A percentile compares a stretch with the other conserved stretches of the same genome.
phyloP scores from a whole-genome alignment of 2,797 vertebrate species.

The Malacoctenus gilli region DNA sequence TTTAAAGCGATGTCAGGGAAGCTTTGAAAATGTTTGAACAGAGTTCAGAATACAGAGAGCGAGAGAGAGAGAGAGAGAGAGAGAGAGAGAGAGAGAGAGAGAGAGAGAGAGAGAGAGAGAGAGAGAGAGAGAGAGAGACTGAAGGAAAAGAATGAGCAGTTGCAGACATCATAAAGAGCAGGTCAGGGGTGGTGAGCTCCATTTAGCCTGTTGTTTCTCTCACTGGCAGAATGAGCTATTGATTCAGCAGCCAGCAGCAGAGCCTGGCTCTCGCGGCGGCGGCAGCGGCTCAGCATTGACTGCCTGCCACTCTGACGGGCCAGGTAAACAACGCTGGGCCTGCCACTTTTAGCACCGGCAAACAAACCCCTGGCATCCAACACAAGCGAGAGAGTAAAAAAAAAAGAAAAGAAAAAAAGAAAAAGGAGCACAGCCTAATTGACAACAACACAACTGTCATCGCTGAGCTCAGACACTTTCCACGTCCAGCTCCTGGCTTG shows the following conservation, averaged over 20 bases:
- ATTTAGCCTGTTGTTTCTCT: conserved; percentile 70
- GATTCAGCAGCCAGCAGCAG: conserved; percentile 64
- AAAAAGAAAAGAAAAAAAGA: conserved; percentile 36
- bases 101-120: neutral
- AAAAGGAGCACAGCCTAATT: too few relatives aligned
- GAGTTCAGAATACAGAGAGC: conserved; percentile 15
- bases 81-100: neutral
- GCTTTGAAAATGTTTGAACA: conserved; percentile 50
- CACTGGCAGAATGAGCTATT: conserved; percentile 72
- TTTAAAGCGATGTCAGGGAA: too few relatives aligned
- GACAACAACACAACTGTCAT: conserved; percentile 25
- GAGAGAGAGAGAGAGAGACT: neutral
- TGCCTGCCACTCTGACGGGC: conserved; percentile 49
- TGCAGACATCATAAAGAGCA: conserved; percentile 50
- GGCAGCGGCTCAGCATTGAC: conserved; percentile 36
- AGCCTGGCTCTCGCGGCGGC: conserved; percentile 48
- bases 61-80: neutral
- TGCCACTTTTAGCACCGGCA: conserved; percentile 45
- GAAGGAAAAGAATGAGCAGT: conserved; percentile 17
- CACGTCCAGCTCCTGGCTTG: conserved; percentile 18
- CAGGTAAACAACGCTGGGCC: conserved; percentile 64
- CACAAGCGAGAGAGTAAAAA: conserved; percentile 39
- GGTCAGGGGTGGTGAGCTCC: conserved; percentile 59
- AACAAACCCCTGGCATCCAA: conserved; percentile 53
- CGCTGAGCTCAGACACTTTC: neutral